Conservation (phyloP, 2,797 vertebrate species). For the Notamacropus eugenii region DNA sequence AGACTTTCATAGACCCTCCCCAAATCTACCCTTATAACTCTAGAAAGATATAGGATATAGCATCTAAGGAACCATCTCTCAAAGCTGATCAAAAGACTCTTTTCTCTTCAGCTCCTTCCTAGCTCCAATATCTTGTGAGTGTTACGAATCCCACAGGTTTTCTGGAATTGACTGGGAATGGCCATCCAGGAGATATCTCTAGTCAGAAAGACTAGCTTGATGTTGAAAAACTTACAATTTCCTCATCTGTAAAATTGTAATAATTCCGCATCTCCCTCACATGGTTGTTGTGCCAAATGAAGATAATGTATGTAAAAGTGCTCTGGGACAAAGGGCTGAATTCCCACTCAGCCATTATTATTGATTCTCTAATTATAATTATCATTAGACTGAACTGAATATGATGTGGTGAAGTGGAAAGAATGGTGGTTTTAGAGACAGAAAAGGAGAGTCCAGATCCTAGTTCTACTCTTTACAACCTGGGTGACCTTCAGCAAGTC, state of each 20-base stretch:
- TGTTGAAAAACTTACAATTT: neutral
- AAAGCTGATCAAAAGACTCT: neutral
- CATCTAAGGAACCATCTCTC: neutral
- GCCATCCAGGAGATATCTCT: slow-evolving; percentile 51
- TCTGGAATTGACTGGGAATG: neutral
- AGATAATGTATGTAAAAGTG: neutral
- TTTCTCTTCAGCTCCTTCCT: neutral
- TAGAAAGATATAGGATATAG: neutral
- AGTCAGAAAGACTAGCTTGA: slow-evolving; percentile 75
- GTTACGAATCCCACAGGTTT: neutral
- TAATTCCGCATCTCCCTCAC: neutral
- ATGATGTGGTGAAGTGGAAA: neutral
- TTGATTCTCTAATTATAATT: neutral
- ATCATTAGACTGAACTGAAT: neutral
- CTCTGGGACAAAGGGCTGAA: neutral
- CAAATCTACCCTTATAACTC: neutral
- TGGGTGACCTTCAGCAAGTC: neutral
- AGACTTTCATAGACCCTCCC: neutral
- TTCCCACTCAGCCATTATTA: neutral
- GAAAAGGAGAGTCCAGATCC: neutral
- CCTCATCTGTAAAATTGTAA: neutral
- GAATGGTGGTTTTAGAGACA: neutral
- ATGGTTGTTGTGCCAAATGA: neutral
- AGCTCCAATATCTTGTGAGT: neutral
- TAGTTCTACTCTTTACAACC: neutral